Evolutionary conservation across 2,113 vertebrate species (phyloP).

Genomic region (Melanostigma gelatinosum): DNA sequence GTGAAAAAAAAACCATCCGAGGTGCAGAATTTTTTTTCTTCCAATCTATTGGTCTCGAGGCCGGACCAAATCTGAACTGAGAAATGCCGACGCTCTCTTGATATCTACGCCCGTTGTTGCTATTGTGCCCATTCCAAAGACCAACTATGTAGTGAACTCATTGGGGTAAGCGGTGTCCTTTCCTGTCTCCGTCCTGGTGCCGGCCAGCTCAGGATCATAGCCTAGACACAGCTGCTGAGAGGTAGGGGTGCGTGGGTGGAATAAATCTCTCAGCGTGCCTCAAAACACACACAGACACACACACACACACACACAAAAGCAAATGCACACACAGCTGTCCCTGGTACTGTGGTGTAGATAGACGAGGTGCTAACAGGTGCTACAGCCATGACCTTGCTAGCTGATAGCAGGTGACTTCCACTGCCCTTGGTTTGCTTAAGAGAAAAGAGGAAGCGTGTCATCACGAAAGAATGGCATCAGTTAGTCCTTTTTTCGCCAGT

Average conservation of each 20-base stretch:
- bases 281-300: slow-evolving; percentile 63
- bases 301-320: slow-evolving; percentile 68
- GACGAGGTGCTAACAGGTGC: slow-evolving; percentile 85
- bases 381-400: slow-evolving; percentile 74
- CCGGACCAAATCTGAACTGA: slow-evolving; percentile 69
- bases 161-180: slow-evolving; percentile 68
- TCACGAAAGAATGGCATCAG: slow-evolving; percentile 70
- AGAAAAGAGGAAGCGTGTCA: slow-evolving; percentile 75
- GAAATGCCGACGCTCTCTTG: slow-evolving; percentile 51
- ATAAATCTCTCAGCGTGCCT: slow-evolving; percentile 79
- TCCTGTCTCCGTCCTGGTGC: slow-evolving; percentile 73
- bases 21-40: slow-evolving; percentile 34
- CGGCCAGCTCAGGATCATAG: slow-evolving; percentile 69
- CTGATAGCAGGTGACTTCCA: slow-evolving; percentile 82
- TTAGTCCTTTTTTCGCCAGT: slow-evolving; percentile 52
- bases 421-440: slow-evolving; percentile 74
- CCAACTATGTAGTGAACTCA: slow-evolving; percentile 71
- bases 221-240: slow-evolving; percentile 80
- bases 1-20: slow-evolving; percentile 47
- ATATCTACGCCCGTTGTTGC: slow-evolving; percentile 60
- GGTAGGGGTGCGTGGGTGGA: slow-evolving; percentile 79
- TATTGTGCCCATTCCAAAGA: slow-evolving; percentile 71
- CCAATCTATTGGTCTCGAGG: slow-evolving; percentile 51
- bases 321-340: slow-evolving; percentile 80
- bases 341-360: slow-evolving; percentile 77